These are phyloP conservation scores for Pocota personata DNA, from an alignment of 2,888 invertebrate genomes.

Conservation along the genomic window DNA sequence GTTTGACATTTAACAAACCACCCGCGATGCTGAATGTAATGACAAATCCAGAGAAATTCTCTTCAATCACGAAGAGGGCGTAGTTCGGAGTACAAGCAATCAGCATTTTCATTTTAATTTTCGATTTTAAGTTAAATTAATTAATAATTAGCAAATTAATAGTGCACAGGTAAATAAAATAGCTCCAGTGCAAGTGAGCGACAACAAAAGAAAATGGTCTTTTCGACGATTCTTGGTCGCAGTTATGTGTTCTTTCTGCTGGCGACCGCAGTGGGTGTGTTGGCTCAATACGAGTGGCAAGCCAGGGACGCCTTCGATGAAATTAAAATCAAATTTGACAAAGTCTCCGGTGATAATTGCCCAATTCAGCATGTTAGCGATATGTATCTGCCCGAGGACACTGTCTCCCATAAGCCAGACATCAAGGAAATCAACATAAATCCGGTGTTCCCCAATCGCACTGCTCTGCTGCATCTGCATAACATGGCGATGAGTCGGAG, in stretches of 20 bases:
- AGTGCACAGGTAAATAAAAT: background rate
- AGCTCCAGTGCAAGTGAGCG: background rate
- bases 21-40: constrained; percentile 48
- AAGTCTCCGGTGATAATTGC: constrained; percentile 94
- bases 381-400: constrained; percentile 91
- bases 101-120: constrained; percentile 15
- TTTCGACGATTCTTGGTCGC: constrained; percentile 79
- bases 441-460: constrained; percentile 96
- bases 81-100: constrained; percentile 21
- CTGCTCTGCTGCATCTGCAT: constrained; percentile 95
- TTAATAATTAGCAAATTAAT: constrained; percentile 6
- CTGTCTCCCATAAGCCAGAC: constrained; percentile 95
- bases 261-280: constrained; percentile 85
- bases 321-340: constrained; percentile 91
- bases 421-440: constrained; percentile 97
- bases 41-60: constrained; percentile 53
- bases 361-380: constrained; percentile 93
- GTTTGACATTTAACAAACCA: constrained; percentile 41
- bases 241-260: constrained; percentile 80
- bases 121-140: constrained; percentile 14
- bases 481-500: constrained; percentile 98
- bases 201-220: constrained; percentile 40
- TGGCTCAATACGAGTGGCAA: constrained; percentile 96
- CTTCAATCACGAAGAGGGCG: constrained; percentile 53
- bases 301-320: constrained; percentile 94